Conservation (phyloP, 2,113 vertebrate species). For the Gallinago undulata region DNA sequence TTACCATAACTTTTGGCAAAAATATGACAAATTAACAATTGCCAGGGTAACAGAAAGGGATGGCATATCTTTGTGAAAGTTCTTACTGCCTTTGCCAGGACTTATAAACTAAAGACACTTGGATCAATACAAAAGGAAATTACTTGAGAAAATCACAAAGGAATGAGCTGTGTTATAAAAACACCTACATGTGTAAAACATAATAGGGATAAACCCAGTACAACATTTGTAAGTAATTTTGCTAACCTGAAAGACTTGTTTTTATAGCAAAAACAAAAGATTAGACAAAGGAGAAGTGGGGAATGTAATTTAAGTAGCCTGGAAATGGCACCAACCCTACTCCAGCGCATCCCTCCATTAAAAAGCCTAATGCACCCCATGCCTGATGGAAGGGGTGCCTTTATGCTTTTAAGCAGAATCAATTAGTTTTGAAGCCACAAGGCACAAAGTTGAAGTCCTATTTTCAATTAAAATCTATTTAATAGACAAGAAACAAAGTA, state of each 20-base stretch:
- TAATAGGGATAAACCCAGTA: not conserved
- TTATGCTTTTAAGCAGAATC: not conserved
- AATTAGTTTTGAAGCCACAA: slow-evolving; percentile 33
- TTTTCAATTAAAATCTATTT: slow-evolving; percentile 56
- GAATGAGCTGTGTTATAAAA: not conserved
- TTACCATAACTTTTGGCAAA: not conserved
- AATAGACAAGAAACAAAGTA: slow-evolving; percentile 39
- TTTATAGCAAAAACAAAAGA: not conserved
- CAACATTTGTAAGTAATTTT: not conserved
- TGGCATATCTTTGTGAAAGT: not conserved
- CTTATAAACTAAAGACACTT: not conserved
- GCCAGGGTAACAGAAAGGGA: not conserved
- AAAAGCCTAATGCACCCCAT: not conserved
- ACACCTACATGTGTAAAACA: not conserved
- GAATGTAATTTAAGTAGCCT: not conserved
- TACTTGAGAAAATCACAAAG: slow-evolving; percentile 4
- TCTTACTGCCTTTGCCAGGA: not conserved
- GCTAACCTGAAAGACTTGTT: not conserved
- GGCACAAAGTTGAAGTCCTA: slow-evolving; percentile 23
- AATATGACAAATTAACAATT: not conserved
- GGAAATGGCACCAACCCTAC: not conserved
- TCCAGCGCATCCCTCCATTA: not conserved
- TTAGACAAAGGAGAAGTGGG: not conserved
- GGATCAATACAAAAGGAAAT: slow-evolving; percentile 32
- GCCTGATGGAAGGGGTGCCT: not conserved